Base-by-base conservation (phyloP, 2,797 vertebrate species). In the Helarctos malayanus region DNA sequence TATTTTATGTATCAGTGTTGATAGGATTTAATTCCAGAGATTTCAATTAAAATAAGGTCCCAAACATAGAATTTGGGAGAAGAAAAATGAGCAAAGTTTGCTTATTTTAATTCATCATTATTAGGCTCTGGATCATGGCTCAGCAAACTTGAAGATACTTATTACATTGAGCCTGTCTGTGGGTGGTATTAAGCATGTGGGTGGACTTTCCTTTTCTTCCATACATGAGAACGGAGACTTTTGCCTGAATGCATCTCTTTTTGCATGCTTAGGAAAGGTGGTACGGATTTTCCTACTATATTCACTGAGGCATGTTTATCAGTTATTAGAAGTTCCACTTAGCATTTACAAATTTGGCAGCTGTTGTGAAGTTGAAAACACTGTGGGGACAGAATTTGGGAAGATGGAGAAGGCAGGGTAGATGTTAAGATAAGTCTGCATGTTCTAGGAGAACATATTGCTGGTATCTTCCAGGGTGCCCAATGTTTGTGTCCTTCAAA, bases 11-110 rank as follows among this genome's bases (percentile, higher is more conserved):
- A 27, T 81, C 56, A n/a, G 13, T 45, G 68, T 82, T 92, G 54
- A 57, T 90, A 57, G 56, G 27, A 73, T 65, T 93, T 91, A 49
- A 78, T 76, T 79, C 27, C 68, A 89, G 86, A 92, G n/a, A 63
- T 93, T 96, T 97, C 57, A 76, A 54, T 87, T 84, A 81, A 78
- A 91, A 54, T 89, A 78, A 96, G n/a, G 41, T 38, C 6, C 49
- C 23, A 83, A 87, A 56, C 18, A 57, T n/a, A 68, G 35, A 63
- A 15, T 25, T 35, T 81, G 25, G 47, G 35, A 47, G 38, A 69
- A 52, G 32, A 76, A 69, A 81, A 78, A 13, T 6, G 29, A 69
- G 21, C 23, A 81, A 83, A 65, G 2, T 68, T 73, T 73, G 8
- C 18, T 87, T 54, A 21, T 27, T n/a, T 45, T 80, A 73, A 45